Percentiles rank a stretch among this genome's conserved stretches.
Evolutionary conservation across 2,888 invertebrate species (phyloP).

Genomic region (Tanytarsus gracilentus): DNA sequence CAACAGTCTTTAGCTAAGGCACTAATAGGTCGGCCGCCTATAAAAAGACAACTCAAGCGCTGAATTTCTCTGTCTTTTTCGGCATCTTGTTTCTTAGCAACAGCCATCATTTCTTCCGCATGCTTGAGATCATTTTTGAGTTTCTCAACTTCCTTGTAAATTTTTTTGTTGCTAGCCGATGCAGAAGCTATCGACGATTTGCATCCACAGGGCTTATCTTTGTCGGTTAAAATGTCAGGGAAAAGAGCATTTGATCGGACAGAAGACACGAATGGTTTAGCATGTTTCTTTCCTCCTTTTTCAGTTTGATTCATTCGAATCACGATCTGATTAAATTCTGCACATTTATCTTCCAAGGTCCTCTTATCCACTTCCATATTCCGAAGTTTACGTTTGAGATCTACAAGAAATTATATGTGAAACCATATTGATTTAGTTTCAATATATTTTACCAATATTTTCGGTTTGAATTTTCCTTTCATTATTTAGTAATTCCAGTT

Average conservation of each 20-base stretch:
- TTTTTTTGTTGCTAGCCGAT: slow-evolving; percentile 34
- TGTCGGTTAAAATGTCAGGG: slow-evolving; percentile 32
- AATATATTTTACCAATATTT: slow-evolving; percentile 40
- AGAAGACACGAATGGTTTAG: slow-evolving; percentile 41
- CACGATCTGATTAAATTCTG: slow-evolving; percentile 46
- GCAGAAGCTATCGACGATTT: slow-evolving; percentile 32
- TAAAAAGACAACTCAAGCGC: slow-evolving; percentile 57
- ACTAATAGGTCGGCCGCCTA: slow-evolving; percentile 58
- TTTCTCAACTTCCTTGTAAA: slow-evolving; percentile 40
- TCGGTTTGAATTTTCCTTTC: slow-evolving; percentile 12
- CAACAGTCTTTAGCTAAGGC: slow-evolving; percentile 59
- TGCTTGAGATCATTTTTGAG: slow-evolving; percentile 43
- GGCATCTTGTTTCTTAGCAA: slow-evolving; percentile 41
- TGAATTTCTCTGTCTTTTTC: slow-evolving; percentile 61
- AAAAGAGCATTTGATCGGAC: slow-evolving; percentile 38
- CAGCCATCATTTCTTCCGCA: slow-evolving; percentile 43
- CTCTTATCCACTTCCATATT: slow-evolving; percentile 48
- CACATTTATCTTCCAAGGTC: slow-evolving; percentile 44
- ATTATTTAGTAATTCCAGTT: slow-evolving; percentile 47
- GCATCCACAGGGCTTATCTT: slow-evolving; percentile 39
- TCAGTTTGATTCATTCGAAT: slow-evolving; percentile 39
- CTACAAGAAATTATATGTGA: slow-evolving; percentile 36
- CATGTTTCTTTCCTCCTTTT: slow-evolving; percentile 35
- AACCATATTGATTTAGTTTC: slow-evolving; percentile 27
- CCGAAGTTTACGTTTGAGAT: slow-evolving; percentile 46